Base-by-base conservation (phyloP, 2,797 vertebrate species). In the Microctenopoma lineatum region DNA sequence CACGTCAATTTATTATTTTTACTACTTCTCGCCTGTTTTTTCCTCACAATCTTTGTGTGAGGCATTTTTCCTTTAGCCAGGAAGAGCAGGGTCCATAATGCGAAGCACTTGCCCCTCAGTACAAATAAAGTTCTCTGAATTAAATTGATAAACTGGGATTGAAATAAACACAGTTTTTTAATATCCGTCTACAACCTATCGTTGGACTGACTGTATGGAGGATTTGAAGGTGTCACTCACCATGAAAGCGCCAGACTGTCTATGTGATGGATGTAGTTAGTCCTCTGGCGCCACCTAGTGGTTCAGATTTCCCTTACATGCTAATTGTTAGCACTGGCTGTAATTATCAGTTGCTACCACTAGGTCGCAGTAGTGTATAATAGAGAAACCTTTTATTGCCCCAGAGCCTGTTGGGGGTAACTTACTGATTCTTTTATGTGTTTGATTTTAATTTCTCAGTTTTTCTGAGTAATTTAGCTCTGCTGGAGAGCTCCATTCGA, bases 281-380 rank as follows among this genome's bases (percentile, higher is more conserved):
- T 12, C 21, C 26, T 84, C 32, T 82, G 65, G 47, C 41, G 26
- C 84, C 86, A 83, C 52, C 79, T 85, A 34, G 67, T 82, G 89
- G 34, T 38, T 0, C 2, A 4, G 4, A 16, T 5, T 0, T 3
- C 15, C 5, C 29, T 7, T 51, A 7, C 21, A 29, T 0, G 5
- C 0, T 4, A 3, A 26, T n/a, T 29, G 6, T 47, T 32, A n/a
- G 12, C 4, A 5, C 4, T 0, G 27, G 1, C 0, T 77, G 69
- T 39, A 69, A 8, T 39, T 54, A 4, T 0, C 0, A 3, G 0
- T 0, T 0, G 13, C 27, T 0, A 36, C 75, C 85, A 81, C 42
- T 4, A 81, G 70, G 60, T 47, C 80, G 67, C 75, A 51, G 80
- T 47, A 51, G 36, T 47, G 78, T 18, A 72, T 65, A 25, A 75